Evolutionary conservation across 2,888 invertebrate genomes (phyloP).

Genomic region (Cataglyphis rosenhaueri): DNA sequence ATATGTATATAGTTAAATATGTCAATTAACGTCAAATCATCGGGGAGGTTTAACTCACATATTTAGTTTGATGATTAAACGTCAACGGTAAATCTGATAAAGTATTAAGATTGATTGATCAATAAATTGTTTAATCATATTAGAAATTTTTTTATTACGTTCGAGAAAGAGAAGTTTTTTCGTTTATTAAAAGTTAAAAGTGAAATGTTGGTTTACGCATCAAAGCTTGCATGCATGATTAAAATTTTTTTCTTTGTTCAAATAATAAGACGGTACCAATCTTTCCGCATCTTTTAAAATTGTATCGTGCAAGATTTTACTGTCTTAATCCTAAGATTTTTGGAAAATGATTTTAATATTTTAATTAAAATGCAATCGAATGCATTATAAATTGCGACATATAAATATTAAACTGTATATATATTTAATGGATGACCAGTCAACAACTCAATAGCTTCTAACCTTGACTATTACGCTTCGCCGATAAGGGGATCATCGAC

Average conservation of each 20-base stretch:
- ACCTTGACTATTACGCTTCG: slow-evolving; percentile 18
- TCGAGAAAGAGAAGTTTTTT: background rate
- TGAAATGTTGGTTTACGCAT: background rate
- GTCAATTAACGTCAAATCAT: slow-evolving; percentile 34
- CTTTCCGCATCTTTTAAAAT: background rate
- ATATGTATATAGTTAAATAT: slow-evolving; percentile 29
- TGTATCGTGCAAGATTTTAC: background rate
- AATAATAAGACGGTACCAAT: background rate
- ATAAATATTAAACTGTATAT: slow-evolving; percentile 3
- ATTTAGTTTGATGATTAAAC: slow-evolving; percentile 30
- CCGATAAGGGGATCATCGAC: slow-evolving; percentile 39
- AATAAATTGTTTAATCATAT: slow-evolving; percentile 8
- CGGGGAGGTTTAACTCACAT: background rate
- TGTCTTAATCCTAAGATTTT: slow-evolving; percentile 14
- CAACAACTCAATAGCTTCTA: background rate
- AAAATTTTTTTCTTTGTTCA: background rate
- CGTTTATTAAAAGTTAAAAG: background rate
- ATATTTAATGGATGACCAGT: slow-evolving; percentile 11
- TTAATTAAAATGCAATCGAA: slow-evolving; percentile 13
- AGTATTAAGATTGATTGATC: slow-evolving; percentile 26
- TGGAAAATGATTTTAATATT: background rate
- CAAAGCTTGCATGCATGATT: background rate
- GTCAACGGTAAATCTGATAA: slow-evolving; percentile 10
- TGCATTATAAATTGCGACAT: slow-evolving; percentile 23
- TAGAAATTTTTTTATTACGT: background rate